Conservation (phyloP, 2,888 invertebrate species). For the Corythucha ciliata region DNA sequence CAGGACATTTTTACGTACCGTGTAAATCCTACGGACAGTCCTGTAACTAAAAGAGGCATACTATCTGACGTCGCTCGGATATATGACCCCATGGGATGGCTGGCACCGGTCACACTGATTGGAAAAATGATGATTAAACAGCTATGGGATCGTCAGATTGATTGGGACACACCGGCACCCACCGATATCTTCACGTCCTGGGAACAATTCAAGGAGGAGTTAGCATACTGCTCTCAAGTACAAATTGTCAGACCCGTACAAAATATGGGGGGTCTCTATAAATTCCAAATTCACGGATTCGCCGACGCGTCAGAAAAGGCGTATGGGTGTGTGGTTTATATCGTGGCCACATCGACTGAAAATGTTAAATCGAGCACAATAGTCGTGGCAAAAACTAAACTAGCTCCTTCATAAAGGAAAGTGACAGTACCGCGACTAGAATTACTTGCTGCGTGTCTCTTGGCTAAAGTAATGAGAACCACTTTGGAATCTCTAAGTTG, state of each 20-base stretch:
- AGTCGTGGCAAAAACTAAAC: conserved; percentile 13
- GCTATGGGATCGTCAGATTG: conserved; percentile 27
- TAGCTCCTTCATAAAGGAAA: conserved; percentile 13
- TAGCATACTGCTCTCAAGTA: no score
- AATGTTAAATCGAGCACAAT: background rate
- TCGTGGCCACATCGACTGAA: background rate
- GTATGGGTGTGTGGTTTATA: conserved; percentile 11
- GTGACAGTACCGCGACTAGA: conserved; percentile 27
- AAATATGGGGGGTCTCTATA: background rate
- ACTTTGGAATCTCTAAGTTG: conserved; percentile 22
- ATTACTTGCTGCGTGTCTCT: conserved; percentile 20
- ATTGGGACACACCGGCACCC: conserved; percentile 32
- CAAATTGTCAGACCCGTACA: no score
- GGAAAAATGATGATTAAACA: conserved; percentile 31
- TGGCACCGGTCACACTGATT: conserved; percentile 16
- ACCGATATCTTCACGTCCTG: no score
- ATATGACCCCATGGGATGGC: conserved; percentile 27
- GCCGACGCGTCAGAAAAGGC: conserved; percentile 15
- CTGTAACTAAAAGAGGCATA: conserved; percentile 19
- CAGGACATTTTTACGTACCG: conserved; percentile 24
- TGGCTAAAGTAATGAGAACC: conserved; percentile 27
- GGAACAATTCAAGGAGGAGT: no score
- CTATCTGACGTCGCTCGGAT: conserved; percentile 21
- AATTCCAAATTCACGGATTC: conserved; percentile 5
- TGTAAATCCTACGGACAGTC: background rate